Conservation (phyloP, 2,113 vertebrate genomes). For the Arothron firmamentum region DNA sequence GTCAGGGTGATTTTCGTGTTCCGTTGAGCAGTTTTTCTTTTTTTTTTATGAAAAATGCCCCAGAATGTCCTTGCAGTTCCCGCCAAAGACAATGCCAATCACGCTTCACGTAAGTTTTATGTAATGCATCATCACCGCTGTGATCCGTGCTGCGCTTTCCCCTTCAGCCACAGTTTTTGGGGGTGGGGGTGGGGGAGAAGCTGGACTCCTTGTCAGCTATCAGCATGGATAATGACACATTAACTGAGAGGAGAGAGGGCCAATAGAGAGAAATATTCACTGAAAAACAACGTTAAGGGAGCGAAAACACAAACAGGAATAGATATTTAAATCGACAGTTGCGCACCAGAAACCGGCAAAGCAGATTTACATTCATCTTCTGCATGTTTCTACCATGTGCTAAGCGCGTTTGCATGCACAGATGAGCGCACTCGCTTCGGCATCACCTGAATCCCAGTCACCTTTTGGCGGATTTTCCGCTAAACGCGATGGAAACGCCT, state of each 20-base stretch:
- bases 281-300: slow-evolving; percentile 36
- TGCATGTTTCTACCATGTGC: slow-evolving; percentile 23
- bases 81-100: not conserved
- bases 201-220: slow-evolving; percentile 31
- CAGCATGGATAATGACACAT: slow-evolving; percentile 40
- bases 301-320: slow-evolving; percentile 19
- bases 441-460: slow-evolving; percentile 56
- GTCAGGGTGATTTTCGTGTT: not conserved
- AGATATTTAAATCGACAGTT: slow-evolving; percentile 14
- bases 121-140: not conserved
- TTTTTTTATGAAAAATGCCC: no score
- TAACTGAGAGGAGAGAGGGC: slow-evolving; percentile 11
- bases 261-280: slow-evolving; percentile 38
- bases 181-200: no score
- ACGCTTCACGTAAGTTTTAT: not conserved
- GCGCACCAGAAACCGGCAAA: slow-evolving; percentile 21
- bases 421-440: slow-evolving; percentile 13
- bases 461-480: slow-evolving; percentile 57
- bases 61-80: slow-evolving; percentile 8
- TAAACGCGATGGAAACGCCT: slow-evolving; percentile 65
- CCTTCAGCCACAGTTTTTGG: no score
- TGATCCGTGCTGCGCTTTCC: no score
- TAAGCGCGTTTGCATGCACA: slow-evolving; percentile 25
- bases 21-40: not conserved
- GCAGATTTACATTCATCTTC: slow-evolving; percentile 37